Base-by-base conservation (phyloP, 92 coral and sea anemone genomes). In the Paramuricea clavata region DNA sequence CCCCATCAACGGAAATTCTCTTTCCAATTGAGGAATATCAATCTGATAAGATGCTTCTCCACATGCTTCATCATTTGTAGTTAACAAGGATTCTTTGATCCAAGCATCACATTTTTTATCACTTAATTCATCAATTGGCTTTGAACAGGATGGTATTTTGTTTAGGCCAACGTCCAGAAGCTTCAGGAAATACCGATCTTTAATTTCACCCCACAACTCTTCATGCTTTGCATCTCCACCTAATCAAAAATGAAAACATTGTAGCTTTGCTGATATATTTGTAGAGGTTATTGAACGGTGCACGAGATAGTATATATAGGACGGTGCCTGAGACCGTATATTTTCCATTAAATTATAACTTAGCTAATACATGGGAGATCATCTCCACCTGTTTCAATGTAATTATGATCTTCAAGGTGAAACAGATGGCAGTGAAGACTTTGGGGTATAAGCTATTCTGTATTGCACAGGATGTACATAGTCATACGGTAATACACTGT, bases 131-230 rank as follows among this genome's bases (percentile, higher is more conserved):
- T 39, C 43, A 34, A 69, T 34, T 34, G 75, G 75, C 49, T 69
- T 69, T 31, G 75, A 69, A 34, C 47, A 21, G 30, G 75, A 19
- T 15, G 75, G 49, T 19, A 69, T 33, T 21, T 69, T 39, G 32
- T 69, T 69, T 2, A 69, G 75, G 10, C 75, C 75, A 69, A 39
- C 32, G 17, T 69, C 75, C 43, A 69, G 0, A 69, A 69, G 75
- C 1, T 69, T 30, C 13, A 69, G 75, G 44, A 69, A 33, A 31
- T 69, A 69, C 47, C 75, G 7, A n/a, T 69, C 49, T 31, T 34
- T 69, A 25, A 69, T 69, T 69, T 69, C 49, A 3, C 17, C 43
- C 21, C 75, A 69, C 32, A 30, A 39, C 49, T 34, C 32, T 22
- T 30, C 12, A n/a, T 69, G 75, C 43, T 31, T 17, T 5, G 75